A percentile compares a stretch with the other conserved stretches of the same genome.
phyloP scores from a whole-genome alignment of 2,113 vertebrate genomes.

The Alethe diademata region DNA sequence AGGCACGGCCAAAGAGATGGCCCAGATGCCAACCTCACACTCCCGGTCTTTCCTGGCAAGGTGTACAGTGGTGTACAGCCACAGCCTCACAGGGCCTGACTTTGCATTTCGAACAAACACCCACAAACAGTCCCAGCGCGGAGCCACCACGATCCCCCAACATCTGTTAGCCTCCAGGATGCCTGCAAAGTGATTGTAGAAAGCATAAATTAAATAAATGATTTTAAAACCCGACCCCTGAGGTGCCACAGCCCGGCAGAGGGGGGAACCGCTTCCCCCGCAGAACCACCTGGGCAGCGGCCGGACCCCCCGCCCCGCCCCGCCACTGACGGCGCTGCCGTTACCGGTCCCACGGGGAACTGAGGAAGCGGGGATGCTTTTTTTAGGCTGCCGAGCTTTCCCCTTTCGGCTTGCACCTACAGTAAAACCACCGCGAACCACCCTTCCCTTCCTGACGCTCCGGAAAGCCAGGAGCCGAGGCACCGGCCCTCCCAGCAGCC shows the following conservation, averaged over 20 bases:
- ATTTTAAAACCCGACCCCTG: not conserved
- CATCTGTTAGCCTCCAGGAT: not conserved
- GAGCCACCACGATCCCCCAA: rapidly evolving
- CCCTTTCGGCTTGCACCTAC: not conserved
- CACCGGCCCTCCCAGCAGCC: not conserved
- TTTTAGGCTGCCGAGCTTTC: not conserved
- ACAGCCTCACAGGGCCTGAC: not conserved
- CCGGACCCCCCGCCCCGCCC: not conserved
- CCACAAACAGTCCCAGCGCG: rapidly evolving
- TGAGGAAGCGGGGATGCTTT: not conserved
- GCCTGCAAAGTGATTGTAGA: not conserved
- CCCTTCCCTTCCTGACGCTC: not conserved
- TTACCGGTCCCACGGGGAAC: rapidly evolving
- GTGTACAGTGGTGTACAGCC: not conserved
- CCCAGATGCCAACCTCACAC: not conserved
- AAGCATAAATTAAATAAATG: not conserved
- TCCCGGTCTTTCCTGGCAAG: not conserved
- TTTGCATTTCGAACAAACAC: too few species aligned
- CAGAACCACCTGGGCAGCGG: rapidly evolving
- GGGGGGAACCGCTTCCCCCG: not conserved
- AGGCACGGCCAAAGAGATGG: not conserved
- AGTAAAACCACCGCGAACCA: rapidly evolving
- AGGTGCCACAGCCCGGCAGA: not conserved
- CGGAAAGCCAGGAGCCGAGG: not conserved
- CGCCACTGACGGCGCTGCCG: rapidly evolving